Evolutionary conservation across 2,113 vertebrate species (phyloP), one percentile per base, ranked within the genome.

Genomic region (Uria lomvia): DNA sequence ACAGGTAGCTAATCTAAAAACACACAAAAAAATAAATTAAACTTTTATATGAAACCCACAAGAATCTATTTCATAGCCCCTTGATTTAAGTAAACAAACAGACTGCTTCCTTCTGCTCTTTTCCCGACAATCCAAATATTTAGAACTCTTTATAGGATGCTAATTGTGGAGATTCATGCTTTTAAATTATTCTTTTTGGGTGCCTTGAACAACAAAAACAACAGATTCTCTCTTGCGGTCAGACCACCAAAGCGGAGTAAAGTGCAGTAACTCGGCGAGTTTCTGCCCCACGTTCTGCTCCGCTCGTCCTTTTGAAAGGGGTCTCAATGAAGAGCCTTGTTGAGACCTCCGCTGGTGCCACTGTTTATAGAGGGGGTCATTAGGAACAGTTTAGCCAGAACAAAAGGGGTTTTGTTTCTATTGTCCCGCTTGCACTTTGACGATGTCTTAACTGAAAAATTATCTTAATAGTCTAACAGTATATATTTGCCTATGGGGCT

Each of bases 391-490:
- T 98, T 98, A 98, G 97, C 92, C 94, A 70, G 98, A 99, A 99
- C 99, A 99, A 99, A 99, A 98, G 98, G 90, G 96, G 98, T 84
- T 99, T 98, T 99, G 99, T 99, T 99, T 98, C 98, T 94, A 98
- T 99, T 99, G 99, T 99, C 97, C 97, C 96, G 86, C 95, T 96
- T 98, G 96, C 92, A 97, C 97, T 98, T 97, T 97, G 97, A 98
- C 71, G 24, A 96, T 96, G 96, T 96, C 90, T 97, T 96, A 88
- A 96, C 97, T 97, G 98, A 97, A 98, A 98, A 97, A 96, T 97
- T 97, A 98, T 97, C 98, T 96, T 97, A 98, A 96, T 86, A 82
- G 70, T 71, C 95, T 93, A 91, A 88, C 96, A 90, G 91, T 92
- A 97, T 96, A 96, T 96, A 92, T 67, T 77, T 95, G 88, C 96